Percentiles rank a stretch among this genome's conserved stretches.
phyloP scores from a whole-genome alignment of 2,888 invertebrate species.

The Sepiola atlantica region DNA sequence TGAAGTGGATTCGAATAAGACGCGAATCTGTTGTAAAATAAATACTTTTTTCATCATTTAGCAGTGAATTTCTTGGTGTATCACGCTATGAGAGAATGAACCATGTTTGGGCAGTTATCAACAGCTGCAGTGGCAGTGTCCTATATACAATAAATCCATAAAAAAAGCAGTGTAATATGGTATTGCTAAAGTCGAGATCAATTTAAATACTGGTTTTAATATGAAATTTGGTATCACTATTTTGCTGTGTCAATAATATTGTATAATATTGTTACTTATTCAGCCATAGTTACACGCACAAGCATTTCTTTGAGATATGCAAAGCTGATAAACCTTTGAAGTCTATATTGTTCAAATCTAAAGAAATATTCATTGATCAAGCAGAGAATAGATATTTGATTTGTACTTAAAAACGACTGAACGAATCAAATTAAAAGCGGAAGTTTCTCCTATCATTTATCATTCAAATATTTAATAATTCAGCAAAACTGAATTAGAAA shows the following conservation, averaged over 20 bases:
- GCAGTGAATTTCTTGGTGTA: too few species aligned
- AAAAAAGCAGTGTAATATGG: not conserved
- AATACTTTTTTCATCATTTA: too few species aligned
- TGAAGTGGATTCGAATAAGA: not conserved
- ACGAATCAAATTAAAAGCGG: not conserved
- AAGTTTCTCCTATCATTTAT: too few species aligned
- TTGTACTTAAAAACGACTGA: not conserved
- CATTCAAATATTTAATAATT: too few species aligned
- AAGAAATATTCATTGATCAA: not conserved
- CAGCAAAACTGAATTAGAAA: not conserved
- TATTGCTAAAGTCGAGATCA: not conserved
- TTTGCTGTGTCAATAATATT: not conserved
- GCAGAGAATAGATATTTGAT: not conserved
- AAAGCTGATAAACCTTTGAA: not conserved
- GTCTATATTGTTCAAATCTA: not conserved
- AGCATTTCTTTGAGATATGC: not conserved
- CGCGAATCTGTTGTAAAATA: too few species aligned
- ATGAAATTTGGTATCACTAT: not conserved
- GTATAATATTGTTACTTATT: not conserved
- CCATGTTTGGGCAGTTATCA: not conserved
- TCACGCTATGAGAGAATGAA: not conserved
- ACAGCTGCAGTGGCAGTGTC: not conserved
- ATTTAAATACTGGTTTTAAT: constrained; percentile 24
- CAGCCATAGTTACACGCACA: not conserved
- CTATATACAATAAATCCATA: constrained; percentile 32